Conservation (phyloP, 2,797 vertebrate genomes). For the Phylloscopus collybita region DNA sequence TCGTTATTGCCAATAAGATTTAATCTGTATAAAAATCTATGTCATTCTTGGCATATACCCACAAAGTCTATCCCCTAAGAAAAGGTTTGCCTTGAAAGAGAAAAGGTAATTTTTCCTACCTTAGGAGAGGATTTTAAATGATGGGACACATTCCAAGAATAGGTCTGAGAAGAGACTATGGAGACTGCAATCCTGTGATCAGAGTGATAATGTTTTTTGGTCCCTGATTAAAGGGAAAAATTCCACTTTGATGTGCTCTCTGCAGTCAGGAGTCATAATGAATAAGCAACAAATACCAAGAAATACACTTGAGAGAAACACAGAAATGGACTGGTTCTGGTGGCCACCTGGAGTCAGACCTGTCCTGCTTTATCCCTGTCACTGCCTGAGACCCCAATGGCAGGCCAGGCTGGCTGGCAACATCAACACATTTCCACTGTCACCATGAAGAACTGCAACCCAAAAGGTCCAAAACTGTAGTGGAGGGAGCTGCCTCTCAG, state of each 20-base stretch:
- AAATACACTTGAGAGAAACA: not conserved
- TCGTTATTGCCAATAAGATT: not conserved
- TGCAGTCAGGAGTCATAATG: slow-evolving; percentile 13
- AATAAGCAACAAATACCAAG: slow-evolving; percentile 18
- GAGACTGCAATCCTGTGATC: slow-evolving; percentile 14
- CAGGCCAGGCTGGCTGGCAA: not conserved
- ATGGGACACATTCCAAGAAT: slow-evolving; percentile 19
- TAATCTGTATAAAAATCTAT: not conserved
- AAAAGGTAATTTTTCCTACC: not conserved
- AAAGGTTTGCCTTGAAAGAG: slow-evolving; percentile 13
- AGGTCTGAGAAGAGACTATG: not conserved
- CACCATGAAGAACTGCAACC: not conserved
- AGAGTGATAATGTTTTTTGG: slow-evolving; percentile 31
- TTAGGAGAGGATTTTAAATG: slow-evolving; percentile 4
- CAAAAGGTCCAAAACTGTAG: not conserved
- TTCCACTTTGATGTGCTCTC: slow-evolving; percentile 42
- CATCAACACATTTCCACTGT: not conserved
- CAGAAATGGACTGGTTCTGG: not conserved
- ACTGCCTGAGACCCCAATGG: not conserved
- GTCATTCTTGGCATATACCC: not conserved
- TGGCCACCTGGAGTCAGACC: not conserved
- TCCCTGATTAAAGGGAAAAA: slow-evolving; percentile 56
- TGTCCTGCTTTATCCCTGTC: not conserved
- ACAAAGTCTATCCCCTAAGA: not conserved
- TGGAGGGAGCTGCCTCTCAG: not conserved